Base-by-base conservation (phyloP, 2,888 invertebrate species). In the Pollenia amentaria region DNA sequence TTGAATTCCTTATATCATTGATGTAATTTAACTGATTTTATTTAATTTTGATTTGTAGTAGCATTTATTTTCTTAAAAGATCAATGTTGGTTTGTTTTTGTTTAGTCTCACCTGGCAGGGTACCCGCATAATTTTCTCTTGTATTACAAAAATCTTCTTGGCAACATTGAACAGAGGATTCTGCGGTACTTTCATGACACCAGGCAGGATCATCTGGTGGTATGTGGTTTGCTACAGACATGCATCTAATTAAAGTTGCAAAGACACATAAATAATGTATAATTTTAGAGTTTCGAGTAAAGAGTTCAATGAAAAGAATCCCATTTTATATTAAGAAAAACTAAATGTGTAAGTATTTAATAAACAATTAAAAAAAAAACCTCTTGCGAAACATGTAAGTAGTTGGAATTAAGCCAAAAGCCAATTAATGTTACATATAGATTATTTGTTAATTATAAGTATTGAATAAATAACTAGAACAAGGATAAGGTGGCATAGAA, bases 91-190 rank as follows among this genome's bases (percentile, higher is more conserved):
- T 65, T 81, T 57, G 57, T 84, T 48, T 75, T 67, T 67, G 69
- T 62, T 80, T 57, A 85, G 89, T 91, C 93, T 93, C 93, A 93
- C 93, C 93, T 93, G 92, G 91, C 91, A 92, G 88, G 73, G 87
- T 88, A 89, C 92, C 91, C 84, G 90, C 89, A 89, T 91, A 91
- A 91, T 90, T 93, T 84, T 87, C 88, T 87, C 93, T 96, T 87
- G 92, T 96, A 95, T 97, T 97, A 95, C 94, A 95, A 95, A 96
- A 96, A 93, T 94, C 94, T 91, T 94, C 92, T 85, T 93, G 93
- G 94, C 96, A 96, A 95, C 96, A 96, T 89, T 91, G 88, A 88
- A 92, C 90, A 88, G 90, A 89, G 88, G 90, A 90, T 86, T 87
- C 89, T 73, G 90, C 89, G 88, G 92, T 92, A 80, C 89, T 90